Conservation (phyloP, 2,888 invertebrate genomes). For the Pammene fasciana region DNA sequence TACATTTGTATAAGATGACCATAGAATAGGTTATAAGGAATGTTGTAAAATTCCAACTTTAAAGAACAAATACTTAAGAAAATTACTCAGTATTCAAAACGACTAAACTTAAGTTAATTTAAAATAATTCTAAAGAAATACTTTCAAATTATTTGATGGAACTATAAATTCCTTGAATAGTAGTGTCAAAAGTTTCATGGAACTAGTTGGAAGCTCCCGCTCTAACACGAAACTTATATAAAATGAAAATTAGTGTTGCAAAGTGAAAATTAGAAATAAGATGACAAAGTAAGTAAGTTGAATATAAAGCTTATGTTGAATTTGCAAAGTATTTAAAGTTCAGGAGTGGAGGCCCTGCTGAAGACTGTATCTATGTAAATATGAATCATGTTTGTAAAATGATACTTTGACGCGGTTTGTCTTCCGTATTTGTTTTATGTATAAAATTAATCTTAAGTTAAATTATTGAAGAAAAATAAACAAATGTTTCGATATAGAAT, state of each 20-base stretch:
- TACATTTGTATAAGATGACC: background rate
- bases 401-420: slow-evolving; percentile 68
- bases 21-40: slow-evolving; percentile 1
- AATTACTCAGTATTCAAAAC: slow-evolving; percentile 35
- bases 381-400: slow-evolving; percentile 67
- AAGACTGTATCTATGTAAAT: slow-evolving; percentile 73
- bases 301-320: slow-evolving; percentile 32
- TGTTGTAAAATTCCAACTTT: slow-evolving; percentile 8
- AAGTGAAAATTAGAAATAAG: slow-evolving; percentile 27
- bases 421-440: slow-evolving; percentile 81
- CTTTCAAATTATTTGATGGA: background rate
- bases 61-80: slow-evolving; percentile 18
- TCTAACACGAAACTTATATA: slow-evolving; percentile 15
- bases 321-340: slow-evolving; percentile 37
- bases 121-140: slow-evolving; percentile 7
- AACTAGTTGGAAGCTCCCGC: background rate
- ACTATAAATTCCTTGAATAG: background rate
- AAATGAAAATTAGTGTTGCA: slow-evolving; percentile 23
- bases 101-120: slow-evolving; percentile 25
- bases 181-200: background rate
- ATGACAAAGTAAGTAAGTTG: slow-evolving; percentile 31
- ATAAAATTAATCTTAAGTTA: slow-evolving; percentile 74
- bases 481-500: slow-evolving; percentile 75
- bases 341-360: slow-evolving; percentile 22
- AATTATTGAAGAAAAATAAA: slow-evolving; percentile 80